These are phyloP conservation scores for Anarsia innoxiella DNA, from an alignment of 2,888 invertebrate species.

Conservation along the genomic window DNA sequence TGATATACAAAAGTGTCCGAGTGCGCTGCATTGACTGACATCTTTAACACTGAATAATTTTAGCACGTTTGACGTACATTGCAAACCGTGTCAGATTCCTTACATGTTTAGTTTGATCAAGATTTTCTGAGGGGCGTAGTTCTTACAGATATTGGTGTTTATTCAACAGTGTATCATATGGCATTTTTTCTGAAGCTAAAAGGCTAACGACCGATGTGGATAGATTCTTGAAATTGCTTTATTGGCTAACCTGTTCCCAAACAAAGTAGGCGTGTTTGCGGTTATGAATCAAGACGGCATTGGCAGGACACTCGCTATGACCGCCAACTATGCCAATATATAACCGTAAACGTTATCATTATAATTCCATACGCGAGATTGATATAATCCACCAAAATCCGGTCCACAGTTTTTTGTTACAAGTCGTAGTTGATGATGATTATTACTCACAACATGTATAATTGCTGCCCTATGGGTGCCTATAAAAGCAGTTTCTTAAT, in stretches of 20 bases:
- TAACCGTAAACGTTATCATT: not conserved
- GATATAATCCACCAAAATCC: conserved; percentile 31
- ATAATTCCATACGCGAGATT: conserved; percentile 26
- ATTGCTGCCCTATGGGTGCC: conserved; percentile 29
- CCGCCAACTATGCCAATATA: not conserved
- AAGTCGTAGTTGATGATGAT: not conserved
- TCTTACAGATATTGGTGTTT: too few species aligned
- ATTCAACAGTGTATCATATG: too few species aligned
- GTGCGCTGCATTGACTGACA: too few species aligned
- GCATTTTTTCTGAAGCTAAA: conserved; percentile 47
- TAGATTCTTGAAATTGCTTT: conserved; percentile 66
- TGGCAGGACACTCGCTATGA: conserved; percentile 3
- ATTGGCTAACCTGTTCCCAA: conserved; percentile 65
- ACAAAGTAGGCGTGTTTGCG: conserved; percentile 51
- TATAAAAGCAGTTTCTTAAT: conserved; percentile 32
- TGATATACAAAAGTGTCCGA: too few species aligned
- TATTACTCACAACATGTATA: conserved; percentile 24
- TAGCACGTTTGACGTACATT: too few species aligned
- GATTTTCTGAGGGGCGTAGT: too few species aligned
- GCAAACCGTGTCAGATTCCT: too few species aligned
- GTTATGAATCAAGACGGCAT: conserved; percentile 49
- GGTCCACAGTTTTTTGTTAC: conserved; percentile 12
- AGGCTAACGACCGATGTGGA: conserved; percentile 58
- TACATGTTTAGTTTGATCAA: too few species aligned
- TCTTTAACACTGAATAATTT: too few species aligned